phyloP scores from a whole-genome alignment of 2,888 invertebrate species.

The Gnatocerus cornutus region DNA sequence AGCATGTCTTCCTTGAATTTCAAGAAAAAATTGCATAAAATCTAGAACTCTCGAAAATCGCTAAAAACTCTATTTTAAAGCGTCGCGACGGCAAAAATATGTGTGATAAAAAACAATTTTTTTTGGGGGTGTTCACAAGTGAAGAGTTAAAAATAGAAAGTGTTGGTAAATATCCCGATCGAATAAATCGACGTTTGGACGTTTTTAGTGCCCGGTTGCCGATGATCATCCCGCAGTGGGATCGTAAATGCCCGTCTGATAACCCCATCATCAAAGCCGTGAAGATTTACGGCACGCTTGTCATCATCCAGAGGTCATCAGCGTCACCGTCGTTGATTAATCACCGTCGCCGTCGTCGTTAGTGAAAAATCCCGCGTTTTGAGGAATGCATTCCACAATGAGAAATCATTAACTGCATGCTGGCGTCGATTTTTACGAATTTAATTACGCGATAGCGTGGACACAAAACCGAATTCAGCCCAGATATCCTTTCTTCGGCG shows the following conservation, averaged over 20 bases:
- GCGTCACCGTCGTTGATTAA: slow-evolving; percentile 40
- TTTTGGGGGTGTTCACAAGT: too few relatives aligned
- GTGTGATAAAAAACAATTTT: too few relatives aligned
- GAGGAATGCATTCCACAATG: slow-evolving; percentile 36
- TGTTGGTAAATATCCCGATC: too few relatives aligned
- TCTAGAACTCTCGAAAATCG: too few relatives aligned
- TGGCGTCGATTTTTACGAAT: slow-evolving; percentile 41
- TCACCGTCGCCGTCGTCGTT: slow-evolving; percentile 34
- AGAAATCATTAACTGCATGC: slow-evolving; percentile 35
- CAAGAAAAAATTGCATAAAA: too few relatives aligned
- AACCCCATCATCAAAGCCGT: slow-evolving; percentile 35
- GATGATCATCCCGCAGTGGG: slow-evolving; percentile 11
- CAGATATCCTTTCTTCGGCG: slow-evolving; percentile 45
- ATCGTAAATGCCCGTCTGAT: slow-evolving; percentile 33
- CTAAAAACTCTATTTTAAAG: too few relatives aligned
- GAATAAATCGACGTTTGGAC: slow-evolving; percentile 22
- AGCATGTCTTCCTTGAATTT: too few relatives aligned
- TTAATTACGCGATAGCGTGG: slow-evolving; percentile 38
- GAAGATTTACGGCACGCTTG: slow-evolving; percentile 40
- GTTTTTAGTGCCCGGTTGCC: slow-evolving; percentile 28
- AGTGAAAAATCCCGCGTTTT: slow-evolving; percentile 35
- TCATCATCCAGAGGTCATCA: slow-evolving; percentile 38
- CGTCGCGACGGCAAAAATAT: too few relatives aligned
- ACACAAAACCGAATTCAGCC: slow-evolving; percentile 45
- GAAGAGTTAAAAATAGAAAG: too few relatives aligned